Conservation (phyloP, 2,888 invertebrate genomes). For the Lasioglossum zephyrum region DNA sequence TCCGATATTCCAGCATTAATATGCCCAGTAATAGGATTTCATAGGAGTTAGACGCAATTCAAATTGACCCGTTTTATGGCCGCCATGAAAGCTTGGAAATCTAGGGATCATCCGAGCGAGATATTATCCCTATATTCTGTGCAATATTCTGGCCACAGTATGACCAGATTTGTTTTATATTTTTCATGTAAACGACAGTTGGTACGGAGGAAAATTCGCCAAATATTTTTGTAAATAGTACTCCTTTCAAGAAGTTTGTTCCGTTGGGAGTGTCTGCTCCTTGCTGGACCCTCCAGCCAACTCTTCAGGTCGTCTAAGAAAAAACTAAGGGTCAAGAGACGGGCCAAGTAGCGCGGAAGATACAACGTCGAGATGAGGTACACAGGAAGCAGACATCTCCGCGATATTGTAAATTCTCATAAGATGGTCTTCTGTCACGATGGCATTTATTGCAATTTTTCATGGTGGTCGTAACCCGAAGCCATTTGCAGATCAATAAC, state of each 20-base stretch:
- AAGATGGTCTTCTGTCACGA: neutral
- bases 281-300: neutral
- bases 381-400: neutral
- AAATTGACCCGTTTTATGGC: conserved; percentile 4
- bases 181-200: no score
- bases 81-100: neutral
- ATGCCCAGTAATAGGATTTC: neutral
- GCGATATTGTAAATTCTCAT: neutral
- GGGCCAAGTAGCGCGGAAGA: neutral
- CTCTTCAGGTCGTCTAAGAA: neutral
- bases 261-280: neutral
- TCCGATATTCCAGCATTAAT: neutral
- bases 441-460: neutral
- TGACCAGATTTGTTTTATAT: neutral
- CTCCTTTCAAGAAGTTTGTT: neutral
- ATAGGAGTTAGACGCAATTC: neutral
- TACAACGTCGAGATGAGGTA: neutral
- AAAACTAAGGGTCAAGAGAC: neutral
- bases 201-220: no score
- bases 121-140: neutral
- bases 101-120: neutral
- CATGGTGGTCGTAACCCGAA: neutral
- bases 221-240: neutral
- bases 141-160: neutral
- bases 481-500: neutral